Evolutionary conservation across 2,113 vertebrate species (phyloP).

Genomic region (Ornithorhynchus anatinus): DNA sequence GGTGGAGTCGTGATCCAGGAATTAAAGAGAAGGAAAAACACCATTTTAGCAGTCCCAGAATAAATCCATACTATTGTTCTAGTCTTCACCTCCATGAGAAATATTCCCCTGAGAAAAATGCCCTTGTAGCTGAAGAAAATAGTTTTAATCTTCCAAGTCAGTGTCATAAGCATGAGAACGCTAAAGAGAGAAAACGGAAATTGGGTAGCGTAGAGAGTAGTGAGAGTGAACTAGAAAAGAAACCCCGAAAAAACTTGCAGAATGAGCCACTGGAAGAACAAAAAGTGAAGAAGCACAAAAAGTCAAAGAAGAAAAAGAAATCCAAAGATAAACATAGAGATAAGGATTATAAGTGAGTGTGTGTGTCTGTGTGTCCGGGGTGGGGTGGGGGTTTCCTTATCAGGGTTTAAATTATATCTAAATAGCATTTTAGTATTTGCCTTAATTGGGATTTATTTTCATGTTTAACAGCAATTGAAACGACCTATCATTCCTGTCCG

Average conservation of each 20-base stretch:
- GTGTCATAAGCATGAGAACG: not conserved
- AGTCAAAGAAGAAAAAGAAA: slow-evolving; percentile 92
- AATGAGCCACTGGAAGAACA: slow-evolving; percentile 58
- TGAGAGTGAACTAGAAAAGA: slow-evolving; percentile 52
- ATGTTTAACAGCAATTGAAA: rapidly evolving
- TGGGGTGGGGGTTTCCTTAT: no score
- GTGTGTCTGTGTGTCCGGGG: rapidly evolving
- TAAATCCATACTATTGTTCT: slow-evolving; percentile 10
- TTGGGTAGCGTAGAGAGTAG: not conserved
- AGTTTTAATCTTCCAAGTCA: not conserved
- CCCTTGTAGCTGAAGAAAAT: rapidly evolving
- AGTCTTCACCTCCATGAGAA: slow-evolving; percentile 38
- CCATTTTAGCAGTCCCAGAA: slow-evolving; percentile 54
- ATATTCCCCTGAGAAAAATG: slow-evolving; percentile 17
- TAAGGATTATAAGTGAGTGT: slow-evolving; percentile 77
- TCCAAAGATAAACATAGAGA: slow-evolving; percentile 85
- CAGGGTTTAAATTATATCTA: not conserved
- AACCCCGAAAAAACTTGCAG: slow-evolving; percentile 27
- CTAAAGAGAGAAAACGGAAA: slow-evolving; percentile 47
- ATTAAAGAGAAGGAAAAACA: slow-evolving; percentile 43
- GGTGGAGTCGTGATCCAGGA: slow-evolving; percentile 48
- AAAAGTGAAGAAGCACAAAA: slow-evolving; percentile 81
- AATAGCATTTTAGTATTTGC: no score
- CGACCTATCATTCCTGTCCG: rapidly evolving
- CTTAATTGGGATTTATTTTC: no score